Evolutionary conservation across 2,888 invertebrate genomes (phyloP).

Genomic region (Orthosia gothica): DNA sequence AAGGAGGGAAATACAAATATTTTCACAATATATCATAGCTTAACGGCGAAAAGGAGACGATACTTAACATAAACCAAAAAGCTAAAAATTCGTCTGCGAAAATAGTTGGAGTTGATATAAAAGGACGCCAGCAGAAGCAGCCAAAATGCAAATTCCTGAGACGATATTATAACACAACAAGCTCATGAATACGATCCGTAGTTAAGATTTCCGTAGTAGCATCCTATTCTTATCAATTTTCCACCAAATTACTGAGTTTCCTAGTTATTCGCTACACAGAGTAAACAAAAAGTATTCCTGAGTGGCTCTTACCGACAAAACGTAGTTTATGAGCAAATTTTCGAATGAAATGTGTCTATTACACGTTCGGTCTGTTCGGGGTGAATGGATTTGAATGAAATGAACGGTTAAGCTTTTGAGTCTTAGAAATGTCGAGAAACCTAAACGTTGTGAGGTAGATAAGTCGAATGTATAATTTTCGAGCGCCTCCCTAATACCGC

Average conservation of each 20-base stretch:
- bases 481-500: slow-evolving; percentile 14
- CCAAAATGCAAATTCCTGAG: slow-evolving; percentile 85
- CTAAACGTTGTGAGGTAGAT: slow-evolving; percentile 48
- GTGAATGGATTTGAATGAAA: slow-evolving; percentile 67
- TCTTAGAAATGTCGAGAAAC: slow-evolving; percentile 37
- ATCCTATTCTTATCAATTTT: slow-evolving; percentile 71
- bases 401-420: slow-evolving; percentile 61
- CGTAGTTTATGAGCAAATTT: slow-evolving; percentile 73
- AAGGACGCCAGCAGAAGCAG: slow-evolving; percentile 77
- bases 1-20: slow-evolving; percentile 33
- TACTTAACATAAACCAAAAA: slow-evolving; percentile 65
- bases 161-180: slow-evolving; percentile 72
- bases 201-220: slow-evolving; percentile 68
- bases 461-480: slow-evolving; percentile 51
- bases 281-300: slow-evolving; percentile 65
- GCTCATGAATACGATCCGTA: slow-evolving; percentile 74
- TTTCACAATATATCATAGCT: slow-evolving; percentile 56
- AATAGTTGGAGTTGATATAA: slow-evolving; percentile 71
- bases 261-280: slow-evolving; percentile 50
- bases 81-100: slow-evolving; percentile 67
- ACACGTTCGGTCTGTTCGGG: slow-evolving; percentile 48
- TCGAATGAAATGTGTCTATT: slow-evolving; percentile 68
- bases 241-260: slow-evolving; percentile 55
- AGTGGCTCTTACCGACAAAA: slow-evolving; percentile 65
- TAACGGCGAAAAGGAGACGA: slow-evolving; percentile 61